Conservation (phyloP, 2,113 vertebrate species). For the Irena cyanogastra region DNA sequence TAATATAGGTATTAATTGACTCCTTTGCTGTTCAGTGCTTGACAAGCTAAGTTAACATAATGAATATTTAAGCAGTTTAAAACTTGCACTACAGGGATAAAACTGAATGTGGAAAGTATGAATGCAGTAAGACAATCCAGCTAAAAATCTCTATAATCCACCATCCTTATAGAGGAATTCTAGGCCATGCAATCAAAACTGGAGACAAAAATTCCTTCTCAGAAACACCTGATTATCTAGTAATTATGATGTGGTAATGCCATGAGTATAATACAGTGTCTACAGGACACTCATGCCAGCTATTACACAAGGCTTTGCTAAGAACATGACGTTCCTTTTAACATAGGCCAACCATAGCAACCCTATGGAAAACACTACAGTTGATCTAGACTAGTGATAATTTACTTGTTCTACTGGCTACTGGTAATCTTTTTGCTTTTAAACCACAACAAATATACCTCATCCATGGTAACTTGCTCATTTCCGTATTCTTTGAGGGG, state of each 20-base stretch:
- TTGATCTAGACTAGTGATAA: constrained; percentile 30
- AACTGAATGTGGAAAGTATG: neutral
- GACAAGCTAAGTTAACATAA: neutral
- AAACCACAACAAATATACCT: neutral
- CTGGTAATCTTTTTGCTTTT: neutral
- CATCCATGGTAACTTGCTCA: neutral
- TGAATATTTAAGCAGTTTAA: neutral
- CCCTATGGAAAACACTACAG: neutral
- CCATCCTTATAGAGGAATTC: neutral
- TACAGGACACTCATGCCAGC: constrained; percentile 4
- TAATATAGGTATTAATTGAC: neutral
- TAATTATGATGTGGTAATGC: constrained; percentile 30
- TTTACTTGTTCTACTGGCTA: constrained; percentile 15
- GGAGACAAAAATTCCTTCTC: constrained; percentile 18
- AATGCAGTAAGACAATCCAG: neutral
- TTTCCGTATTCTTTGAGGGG: neutral
- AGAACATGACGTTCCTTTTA: constrained; percentile 32
- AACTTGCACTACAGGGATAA: neutral
- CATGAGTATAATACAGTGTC: neutral
- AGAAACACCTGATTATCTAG: constrained; percentile 3
- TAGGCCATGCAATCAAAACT: neutral
- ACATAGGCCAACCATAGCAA: neutral
- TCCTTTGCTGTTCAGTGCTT: neutral
- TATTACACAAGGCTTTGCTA: constrained; percentile 16
- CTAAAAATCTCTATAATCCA: neutral